A percentile compares a stretch with the other conserved stretches of the same genome.
phyloP scores from a whole-genome alignment of 2,888 invertebrate genomes.

The Arenicola marina region DNA sequence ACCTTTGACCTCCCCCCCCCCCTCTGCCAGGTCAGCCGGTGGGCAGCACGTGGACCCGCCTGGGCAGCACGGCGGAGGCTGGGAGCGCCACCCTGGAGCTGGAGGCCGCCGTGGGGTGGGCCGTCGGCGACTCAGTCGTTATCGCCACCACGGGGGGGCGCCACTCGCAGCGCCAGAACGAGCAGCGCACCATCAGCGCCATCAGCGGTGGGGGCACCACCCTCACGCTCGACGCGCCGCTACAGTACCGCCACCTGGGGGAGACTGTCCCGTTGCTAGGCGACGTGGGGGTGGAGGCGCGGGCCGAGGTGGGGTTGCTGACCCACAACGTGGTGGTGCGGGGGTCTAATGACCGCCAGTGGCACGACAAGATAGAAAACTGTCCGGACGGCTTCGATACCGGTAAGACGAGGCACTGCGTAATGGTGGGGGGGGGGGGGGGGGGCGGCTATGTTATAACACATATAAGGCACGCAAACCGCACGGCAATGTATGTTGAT shows the following conservation, averaged over 20 bases:
- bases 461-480: no score
- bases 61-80: slow-evolving; percentile 40
- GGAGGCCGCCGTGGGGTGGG: slow-evolving; percentile 42
- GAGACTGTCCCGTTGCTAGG: slow-evolving; percentile 36
- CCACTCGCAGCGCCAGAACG: slow-evolving; percentile 48
- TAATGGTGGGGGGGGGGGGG: no score
- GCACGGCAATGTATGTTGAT: no score
- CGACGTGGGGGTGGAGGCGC: slow-evolving; percentile 36
- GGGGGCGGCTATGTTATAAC: no score
- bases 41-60: slow-evolving; percentile 45
- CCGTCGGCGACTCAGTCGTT: slow-evolving; percentile 49
- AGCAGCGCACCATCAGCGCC: slow-evolving; percentile 41
- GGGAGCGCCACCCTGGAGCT: slow-evolving; percentile 41
- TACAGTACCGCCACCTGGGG: slow-evolving; percentile 41
- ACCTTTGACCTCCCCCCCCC: no score
- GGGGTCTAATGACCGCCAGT: slow-evolving; percentile 46
- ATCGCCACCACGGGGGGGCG: slow-evolving; percentile 54
- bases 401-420: no score
- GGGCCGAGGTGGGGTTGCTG: slow-evolving; percentile 55
- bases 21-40: slow-evolving; percentile 45
- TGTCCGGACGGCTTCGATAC: slow-evolving; percentile 55
- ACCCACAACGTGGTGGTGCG: slow-evolving; percentile 51
- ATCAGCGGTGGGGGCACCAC: slow-evolving; percentile 42
- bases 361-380: slow-evolving; percentile 48
- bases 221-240: slow-evolving; percentile 34